Percentiles rank a stretch among this genome's conserved stretches.
phyloP scores from a whole-genome alignment of 2,113 vertebrate species.

The Poeciliopsis turrubarensis region DNA sequence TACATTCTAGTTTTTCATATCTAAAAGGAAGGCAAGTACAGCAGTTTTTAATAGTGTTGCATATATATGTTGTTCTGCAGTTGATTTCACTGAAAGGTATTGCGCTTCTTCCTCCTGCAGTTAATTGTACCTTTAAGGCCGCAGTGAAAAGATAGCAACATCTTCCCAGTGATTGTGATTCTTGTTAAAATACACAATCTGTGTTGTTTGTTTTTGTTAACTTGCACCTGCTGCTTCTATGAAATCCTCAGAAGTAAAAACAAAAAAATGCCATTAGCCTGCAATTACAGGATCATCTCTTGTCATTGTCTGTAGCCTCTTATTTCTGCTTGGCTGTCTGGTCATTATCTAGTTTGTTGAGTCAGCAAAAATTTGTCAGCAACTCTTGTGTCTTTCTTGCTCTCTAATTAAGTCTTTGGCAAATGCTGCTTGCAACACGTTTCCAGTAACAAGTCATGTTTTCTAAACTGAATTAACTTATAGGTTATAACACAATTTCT shows the following conservation, averaged over 20 bases:
- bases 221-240: slow-evolving; percentile 5
- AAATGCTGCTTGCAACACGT: slow-evolving; percentile 45
- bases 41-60: slow-evolving; percentile 50
- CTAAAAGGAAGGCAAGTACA: slow-evolving; percentile 57
- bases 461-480: slow-evolving; percentile 5
- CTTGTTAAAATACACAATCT: neutral
- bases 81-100: neutral
- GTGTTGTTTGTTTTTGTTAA: slow-evolving; percentile 9
- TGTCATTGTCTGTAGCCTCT: slow-evolving; percentile 17
- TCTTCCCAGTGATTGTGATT: neutral
- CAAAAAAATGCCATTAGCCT: slow-evolving; percentile 8
- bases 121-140: slow-evolving; percentile 10
- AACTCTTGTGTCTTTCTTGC: slow-evolving; percentile 42
- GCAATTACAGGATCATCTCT: slow-evolving; percentile 15
- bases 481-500: slow-evolving; percentile 40
- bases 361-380: slow-evolving; percentile 48
- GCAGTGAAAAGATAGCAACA: slow-evolving; percentile 12
- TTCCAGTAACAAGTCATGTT: slow-evolving; percentile 16
- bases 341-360: slow-evolving; percentile 41
- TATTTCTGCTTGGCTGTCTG: slow-evolving; percentile 29
- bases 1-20: slow-evolving; percentile 16
- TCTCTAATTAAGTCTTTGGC: slow-evolving; percentile 64
- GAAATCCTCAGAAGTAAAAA: slow-evolving; percentile 15
- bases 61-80: neutral
- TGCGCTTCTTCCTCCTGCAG: neutral